Evolutionary conservation across 1,140 invertebrate genomes (phyloP).

Genomic region (Drosophila nigrodunni): DNA sequence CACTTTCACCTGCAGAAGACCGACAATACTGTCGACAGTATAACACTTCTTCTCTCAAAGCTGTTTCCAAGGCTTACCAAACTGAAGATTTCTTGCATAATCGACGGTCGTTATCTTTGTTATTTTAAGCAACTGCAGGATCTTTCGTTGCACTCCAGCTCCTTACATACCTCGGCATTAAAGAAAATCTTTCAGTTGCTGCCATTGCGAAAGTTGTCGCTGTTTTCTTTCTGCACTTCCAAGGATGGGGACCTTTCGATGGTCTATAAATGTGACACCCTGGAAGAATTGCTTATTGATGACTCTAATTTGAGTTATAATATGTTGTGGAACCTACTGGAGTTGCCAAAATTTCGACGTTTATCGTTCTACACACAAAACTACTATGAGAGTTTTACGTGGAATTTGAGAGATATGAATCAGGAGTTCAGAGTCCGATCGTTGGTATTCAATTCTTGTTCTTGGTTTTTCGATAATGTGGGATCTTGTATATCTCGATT

Average conservation of each 20-base stretch:
- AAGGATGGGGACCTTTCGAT: not conserved
- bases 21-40: not conserved
- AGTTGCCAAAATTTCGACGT: not conserved
- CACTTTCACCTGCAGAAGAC: not conserved
- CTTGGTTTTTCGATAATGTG: conserved; percentile 1
- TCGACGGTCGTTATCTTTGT: not conserved
- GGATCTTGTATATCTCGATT: not conserved
- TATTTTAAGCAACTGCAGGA: not conserved
- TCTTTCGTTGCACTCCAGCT: not conserved
- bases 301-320: not conserved
- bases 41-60: not conserved
- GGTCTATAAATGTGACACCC: not conserved
- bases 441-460: not conserved
- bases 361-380: conserved; percentile 1
- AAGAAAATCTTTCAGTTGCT: not conserved
- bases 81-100: not conserved
- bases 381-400: not conserved
- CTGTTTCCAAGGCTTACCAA: not conserved
- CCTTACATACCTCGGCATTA: not conserved
- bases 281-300: not conserved
- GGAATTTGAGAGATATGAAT: not conserved
- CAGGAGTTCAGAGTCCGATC: conserved; percentile 3
- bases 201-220: not conserved
- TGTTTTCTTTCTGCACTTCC: not conserved
- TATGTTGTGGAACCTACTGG: not conserved